phyloP scores from a whole-genome alignment of 2,888 invertebrate genomes.

The Platerodrilus igneus region DNA sequence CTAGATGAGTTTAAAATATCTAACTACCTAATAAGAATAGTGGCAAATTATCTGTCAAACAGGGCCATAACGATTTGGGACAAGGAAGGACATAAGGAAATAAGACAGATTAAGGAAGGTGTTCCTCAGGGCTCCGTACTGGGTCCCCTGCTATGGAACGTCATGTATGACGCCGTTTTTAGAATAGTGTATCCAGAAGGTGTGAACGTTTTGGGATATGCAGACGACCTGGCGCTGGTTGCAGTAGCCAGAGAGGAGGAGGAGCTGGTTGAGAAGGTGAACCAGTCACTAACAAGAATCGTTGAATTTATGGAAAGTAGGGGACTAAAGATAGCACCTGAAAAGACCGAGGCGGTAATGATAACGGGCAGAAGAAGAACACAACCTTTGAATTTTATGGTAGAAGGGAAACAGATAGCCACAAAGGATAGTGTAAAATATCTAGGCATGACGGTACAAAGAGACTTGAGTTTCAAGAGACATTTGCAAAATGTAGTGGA shows the following conservation, averaged over 20 bases:
- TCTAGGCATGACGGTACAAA: too few relatives aligned
- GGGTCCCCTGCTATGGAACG: constrained; percentile 5
- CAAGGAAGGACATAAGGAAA: background rate
- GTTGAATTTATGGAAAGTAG: constrained; percentile 11
- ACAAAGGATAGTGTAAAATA: too few relatives aligned
- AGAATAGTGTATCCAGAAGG: background rate
- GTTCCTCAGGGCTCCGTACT: constrained; percentile 4
- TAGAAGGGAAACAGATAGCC: too few relatives aligned
- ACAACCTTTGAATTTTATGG: too few relatives aligned
- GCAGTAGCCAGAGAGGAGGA: constrained; percentile 2
- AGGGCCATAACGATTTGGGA: background rate
- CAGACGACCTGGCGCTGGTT: background rate
- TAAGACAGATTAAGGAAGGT: constrained; percentile 1
- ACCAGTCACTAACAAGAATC: constrained; percentile 1
- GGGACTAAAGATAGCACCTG: constrained; percentile 9
- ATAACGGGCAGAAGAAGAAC: too few relatives aligned
- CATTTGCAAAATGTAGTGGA: too few relatives aligned
- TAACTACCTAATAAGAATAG: background rate
- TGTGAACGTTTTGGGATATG: background rate
- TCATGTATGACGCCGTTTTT: background rate
- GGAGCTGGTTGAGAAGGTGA: constrained; percentile 4
- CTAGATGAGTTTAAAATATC: background rate
- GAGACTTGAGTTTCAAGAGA: too few relatives aligned
- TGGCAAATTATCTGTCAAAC: background rate
- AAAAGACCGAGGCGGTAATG: constrained; percentile 17